Conservation (phyloP, 2,113 vertebrate species). For the Pterocles burchelli region DNA sequence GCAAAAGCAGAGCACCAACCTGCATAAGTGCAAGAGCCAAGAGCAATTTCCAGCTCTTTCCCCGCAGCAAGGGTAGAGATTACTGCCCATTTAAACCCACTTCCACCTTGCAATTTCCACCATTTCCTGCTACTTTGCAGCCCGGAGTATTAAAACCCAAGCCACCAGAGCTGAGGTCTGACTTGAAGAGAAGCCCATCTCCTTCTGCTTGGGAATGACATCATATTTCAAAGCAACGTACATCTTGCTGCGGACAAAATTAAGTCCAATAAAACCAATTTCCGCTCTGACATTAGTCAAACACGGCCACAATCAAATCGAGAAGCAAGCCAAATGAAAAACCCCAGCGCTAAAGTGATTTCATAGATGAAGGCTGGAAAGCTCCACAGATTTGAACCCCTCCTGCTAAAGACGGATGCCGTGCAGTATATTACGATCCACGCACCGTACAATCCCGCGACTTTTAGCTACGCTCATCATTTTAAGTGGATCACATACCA, state of each 20-base stretch:
- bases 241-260: constrained; percentile 41
- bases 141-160: not conserved
- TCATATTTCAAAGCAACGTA: not conserved
- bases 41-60: constrained; percentile 21
- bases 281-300: constrained; percentile 37
- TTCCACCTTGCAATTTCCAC: constrained; percentile 19
- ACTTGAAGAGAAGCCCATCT: constrained; percentile 3
- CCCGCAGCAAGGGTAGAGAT: constrained; percentile 3
- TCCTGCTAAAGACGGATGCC: not conserved
- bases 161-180: not conserved
- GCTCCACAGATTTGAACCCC: not conserved
- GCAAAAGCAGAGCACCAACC: not conserved
- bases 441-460: not conserved
- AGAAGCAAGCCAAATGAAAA: constrained; percentile 44
- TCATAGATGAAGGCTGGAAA: not conserved
- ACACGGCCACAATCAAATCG: constrained; percentile 23
- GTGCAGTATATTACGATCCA: not conserved
- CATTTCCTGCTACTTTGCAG: constrained; percentile 15
- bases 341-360: not conserved
- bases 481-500: constrained; percentile 20
- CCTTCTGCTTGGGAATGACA: not conserved
- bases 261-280: constrained; percentile 43
- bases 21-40: not conserved
- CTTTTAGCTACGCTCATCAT: not conserved
- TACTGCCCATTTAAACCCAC: constrained; percentile 21